phyloP scores from a whole-genome alignment of 2,113 vertebrate species.

The Euleptes europaea region DNA sequence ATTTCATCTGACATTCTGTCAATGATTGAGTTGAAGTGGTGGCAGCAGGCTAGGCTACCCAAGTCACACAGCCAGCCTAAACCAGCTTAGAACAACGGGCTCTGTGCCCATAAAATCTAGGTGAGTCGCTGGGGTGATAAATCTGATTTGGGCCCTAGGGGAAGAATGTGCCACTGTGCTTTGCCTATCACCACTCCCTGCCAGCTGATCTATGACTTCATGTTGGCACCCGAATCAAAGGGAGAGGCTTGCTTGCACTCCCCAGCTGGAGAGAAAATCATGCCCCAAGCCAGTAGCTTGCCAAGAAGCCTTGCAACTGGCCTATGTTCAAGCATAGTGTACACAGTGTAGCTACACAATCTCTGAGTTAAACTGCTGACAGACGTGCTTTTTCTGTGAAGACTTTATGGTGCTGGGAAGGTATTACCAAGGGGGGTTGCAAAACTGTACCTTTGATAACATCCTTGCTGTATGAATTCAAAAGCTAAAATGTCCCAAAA shows the following conservation, averaged over 20 bases:
- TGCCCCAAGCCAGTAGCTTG: slow-evolving; percentile 37
- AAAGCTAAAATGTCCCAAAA: background rate
- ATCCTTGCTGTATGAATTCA: background rate
- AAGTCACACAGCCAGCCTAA: slow-evolving; percentile 31
- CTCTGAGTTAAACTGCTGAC: background rate
- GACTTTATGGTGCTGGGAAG: background rate
- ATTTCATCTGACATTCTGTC: background rate
- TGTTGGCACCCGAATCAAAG: slow-evolving; percentile 58
- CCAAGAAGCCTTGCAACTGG: slow-evolving; percentile 14
- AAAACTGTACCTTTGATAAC: background rate
- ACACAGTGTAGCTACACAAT: background rate
- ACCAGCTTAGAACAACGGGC: slow-evolving; percentile 60
- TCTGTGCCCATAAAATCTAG: slow-evolving; percentile 38
- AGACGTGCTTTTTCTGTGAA: background rate
- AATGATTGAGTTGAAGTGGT: background rate
- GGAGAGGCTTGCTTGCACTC: slow-evolving; percentile 38
- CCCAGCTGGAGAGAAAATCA: slow-evolving; percentile 48
- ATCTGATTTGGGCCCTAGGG: slow-evolving; percentile 44
- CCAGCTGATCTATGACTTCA: slow-evolving; percentile 68
- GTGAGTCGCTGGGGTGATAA: slow-evolving; percentile 64
- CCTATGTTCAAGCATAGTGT: rapidly evolving
- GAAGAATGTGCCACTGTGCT: slow-evolving; percentile 35
- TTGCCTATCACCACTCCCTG: slow-evolving; percentile 44
- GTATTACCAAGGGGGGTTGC: background rate
- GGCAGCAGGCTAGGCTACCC: background rate